Conservation (phyloP, 2,797 vertebrate genomes). For the Emys orbicularis region DNA sequence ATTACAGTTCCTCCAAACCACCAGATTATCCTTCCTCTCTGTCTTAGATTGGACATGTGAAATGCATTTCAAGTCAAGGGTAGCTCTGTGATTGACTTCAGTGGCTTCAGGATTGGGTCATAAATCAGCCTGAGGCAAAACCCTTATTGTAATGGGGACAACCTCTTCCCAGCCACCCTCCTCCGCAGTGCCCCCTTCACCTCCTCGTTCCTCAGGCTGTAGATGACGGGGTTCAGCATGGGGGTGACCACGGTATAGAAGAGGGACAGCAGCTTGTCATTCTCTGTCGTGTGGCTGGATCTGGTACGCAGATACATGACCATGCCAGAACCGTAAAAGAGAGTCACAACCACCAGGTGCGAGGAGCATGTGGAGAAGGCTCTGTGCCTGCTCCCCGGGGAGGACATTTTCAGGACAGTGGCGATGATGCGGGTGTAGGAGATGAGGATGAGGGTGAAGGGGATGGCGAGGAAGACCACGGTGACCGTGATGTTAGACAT, state of each 20-base stretch:
- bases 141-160: not conserved
- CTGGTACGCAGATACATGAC: constrained; percentile 39
- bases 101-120: no score
- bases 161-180: not conserved
- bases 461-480: no score
- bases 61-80: no score
- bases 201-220: constrained; percentile 49
- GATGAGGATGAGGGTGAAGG: no score
- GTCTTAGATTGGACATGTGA: no score
- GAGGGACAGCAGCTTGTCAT: constrained; percentile 31
- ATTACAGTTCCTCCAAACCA: no score
- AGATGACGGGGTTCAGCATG: constrained; percentile 52
- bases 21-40: no score
- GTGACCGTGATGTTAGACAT: no score
- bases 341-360: constrained; percentile 19
- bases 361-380: constrained; percentile 12
- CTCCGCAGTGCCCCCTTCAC: constrained; percentile 19
- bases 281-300: not conserved
- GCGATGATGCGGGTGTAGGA: no score
- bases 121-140: no score
- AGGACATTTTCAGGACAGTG: constrained; percentile 28
- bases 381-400: constrained; percentile 38
- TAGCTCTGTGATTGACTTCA: no score
- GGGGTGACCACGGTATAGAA: constrained; percentile 50
- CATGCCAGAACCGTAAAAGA: constrained; percentile 23